These are phyloP conservation scores for Amia ocellicauda DNA, from an alignment of 2,113 vertebrate species.

Conservation along the genomic window DNA sequence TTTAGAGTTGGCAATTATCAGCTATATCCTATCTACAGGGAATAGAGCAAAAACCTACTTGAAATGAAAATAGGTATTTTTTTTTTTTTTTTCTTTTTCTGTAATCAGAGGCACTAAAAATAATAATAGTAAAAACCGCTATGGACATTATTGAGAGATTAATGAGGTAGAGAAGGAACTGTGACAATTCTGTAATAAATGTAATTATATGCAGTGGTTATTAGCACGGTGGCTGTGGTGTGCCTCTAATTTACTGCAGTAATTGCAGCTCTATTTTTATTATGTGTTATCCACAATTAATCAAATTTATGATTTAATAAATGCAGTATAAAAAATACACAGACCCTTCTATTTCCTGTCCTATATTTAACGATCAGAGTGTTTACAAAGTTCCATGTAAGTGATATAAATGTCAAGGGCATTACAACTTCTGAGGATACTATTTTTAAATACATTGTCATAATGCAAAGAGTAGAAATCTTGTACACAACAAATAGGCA, in stretches of 20 bases:
- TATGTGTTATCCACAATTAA: conserved; percentile 66
- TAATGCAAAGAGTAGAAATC: no score
- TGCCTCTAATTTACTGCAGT: conserved; percentile 64
- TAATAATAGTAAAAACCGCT: conserved; percentile 48
- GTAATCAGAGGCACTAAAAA: conserved; percentile 41
- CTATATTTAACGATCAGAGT: conserved; percentile 50
- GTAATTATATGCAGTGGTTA: conserved; percentile 69
- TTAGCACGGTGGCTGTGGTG: conserved; percentile 62
- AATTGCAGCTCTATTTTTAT: conserved; percentile 70
- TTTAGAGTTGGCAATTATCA: conserved; percentile 66
- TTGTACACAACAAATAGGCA: no score
- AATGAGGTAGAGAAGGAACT: conserved; percentile 62
- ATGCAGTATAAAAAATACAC: conserved; percentile 59
- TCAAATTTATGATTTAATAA: conserved; percentile 68
- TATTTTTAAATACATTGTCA: no score
- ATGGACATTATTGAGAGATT: conserved; percentile 68
- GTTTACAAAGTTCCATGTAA: conserved; percentile 30
- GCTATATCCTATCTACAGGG: conserved; percentile 60
- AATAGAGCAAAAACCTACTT: conserved; percentile 42
- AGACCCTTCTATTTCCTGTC: conserved; percentile 59
- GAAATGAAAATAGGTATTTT: conserved; percentile 39
- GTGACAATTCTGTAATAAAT: conserved; percentile 68
- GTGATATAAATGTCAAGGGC: no score
- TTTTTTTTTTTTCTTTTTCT: conserved; percentile 18
- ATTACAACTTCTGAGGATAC: no score